A percentile compares a stretch with the other conserved stretches of the same genome.
Evolutionary conservation across 2,113 vertebrate species (phyloP).

Genomic region (Vireo altiloquus): DNA sequence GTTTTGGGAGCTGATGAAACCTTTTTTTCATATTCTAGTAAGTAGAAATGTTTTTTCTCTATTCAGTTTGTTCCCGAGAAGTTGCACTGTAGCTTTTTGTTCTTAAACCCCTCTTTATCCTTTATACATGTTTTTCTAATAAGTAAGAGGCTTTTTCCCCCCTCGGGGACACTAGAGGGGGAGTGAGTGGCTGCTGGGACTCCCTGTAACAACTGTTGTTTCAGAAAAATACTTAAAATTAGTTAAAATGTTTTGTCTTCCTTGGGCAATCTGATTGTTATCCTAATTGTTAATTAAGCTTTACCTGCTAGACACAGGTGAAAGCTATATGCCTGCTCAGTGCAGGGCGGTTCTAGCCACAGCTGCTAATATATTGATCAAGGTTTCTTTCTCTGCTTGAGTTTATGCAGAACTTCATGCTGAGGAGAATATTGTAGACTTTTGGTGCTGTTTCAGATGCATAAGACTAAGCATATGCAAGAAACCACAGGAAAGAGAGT

Average conservation of each 20-base stretch:
- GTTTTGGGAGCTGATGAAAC: background rate
- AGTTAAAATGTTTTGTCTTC: background rate
- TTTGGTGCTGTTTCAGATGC: background rate
- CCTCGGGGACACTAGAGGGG: rapidly evolving
- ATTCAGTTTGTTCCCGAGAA: background rate
- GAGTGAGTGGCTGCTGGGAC: background rate
- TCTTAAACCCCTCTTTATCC: background rate
- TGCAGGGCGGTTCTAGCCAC: background rate
- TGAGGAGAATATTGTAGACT: background rate
- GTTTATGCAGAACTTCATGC: background rate
- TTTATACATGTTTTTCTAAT: rapidly evolving
- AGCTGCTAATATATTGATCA: background rate
- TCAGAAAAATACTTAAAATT: background rate
- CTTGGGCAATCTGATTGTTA: background rate
- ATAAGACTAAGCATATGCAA: background rate
- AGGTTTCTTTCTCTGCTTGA: background rate
- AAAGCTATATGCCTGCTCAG: background rate
- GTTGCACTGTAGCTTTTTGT: background rate
- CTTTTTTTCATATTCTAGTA: background rate
- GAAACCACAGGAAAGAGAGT: background rate
- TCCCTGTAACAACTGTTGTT: background rate
- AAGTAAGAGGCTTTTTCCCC: rapidly evolving
- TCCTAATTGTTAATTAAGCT: background rate
- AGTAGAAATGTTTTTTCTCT: background rate
- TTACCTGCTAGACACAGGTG: background rate